A percentile compares a stretch with the other conserved stretches of the same genome.
Evolutionary conservation across 1,140 invertebrate genomes (phyloP).

Genomic region (Acromyrmex charruanus): DNA sequence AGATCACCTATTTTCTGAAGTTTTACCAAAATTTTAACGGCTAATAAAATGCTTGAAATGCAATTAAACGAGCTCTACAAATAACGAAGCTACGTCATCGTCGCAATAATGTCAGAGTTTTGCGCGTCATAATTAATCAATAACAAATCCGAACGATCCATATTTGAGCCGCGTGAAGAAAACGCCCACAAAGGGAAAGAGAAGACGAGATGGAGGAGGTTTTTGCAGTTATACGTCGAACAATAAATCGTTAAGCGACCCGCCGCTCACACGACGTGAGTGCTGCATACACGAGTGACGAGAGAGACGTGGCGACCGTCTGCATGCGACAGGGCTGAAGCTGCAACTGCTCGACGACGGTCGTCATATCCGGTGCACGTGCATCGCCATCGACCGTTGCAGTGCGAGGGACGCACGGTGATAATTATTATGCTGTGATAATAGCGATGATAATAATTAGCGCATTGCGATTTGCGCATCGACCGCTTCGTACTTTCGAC

Average conservation of each 20-base stretch:
- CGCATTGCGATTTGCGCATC: slow-evolving; percentile 35
- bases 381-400: slow-evolving; percentile 32
- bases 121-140: neutral
- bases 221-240: slow-evolving; percentile 19
- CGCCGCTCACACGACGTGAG: neutral
- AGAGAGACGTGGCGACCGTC: slow-evolving; percentile 47
- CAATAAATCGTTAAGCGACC: slow-evolving; percentile 30
- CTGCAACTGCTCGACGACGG: slow-evolving; percentile 51
- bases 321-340: slow-evolving; percentile 50
- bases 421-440: slow-evolving; percentile 21
- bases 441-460: slow-evolving; percentile 32
- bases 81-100: neutral
- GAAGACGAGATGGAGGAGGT: neutral
- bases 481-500: neutral
- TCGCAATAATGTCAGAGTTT: neutral
- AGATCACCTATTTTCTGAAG: too few relatives aligned
- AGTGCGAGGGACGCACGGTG: neutral
- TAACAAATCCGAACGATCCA: neutral
- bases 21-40: neutral
- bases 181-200: neutral
- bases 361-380: slow-evolving; percentile 61
- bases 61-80: neutral
- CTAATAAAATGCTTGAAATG: neutral
- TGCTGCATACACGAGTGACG: neutral
- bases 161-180: neutral